Conservation (phyloP, 2,113 vertebrate genomes). For the Anguilla rostrata region DNA sequence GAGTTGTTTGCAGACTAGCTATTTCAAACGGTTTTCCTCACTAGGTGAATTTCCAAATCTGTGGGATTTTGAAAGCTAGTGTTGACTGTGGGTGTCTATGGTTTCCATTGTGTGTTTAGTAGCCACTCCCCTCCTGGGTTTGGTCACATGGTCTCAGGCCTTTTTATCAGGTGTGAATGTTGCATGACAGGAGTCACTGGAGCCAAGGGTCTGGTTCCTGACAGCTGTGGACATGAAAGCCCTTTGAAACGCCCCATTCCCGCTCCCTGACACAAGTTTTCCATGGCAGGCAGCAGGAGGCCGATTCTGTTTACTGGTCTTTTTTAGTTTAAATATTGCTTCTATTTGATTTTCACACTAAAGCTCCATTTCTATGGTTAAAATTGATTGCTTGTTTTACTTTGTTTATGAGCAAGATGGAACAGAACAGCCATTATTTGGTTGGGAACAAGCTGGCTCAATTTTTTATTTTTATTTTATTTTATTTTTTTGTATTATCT, state of each 20-base stretch:
- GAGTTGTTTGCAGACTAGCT: background rate
- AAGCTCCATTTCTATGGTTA: slow-evolving; percentile 5
- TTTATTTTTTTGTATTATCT: background rate
- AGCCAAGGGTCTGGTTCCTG: background rate
- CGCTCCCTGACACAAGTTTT: slow-evolving; percentile 42
- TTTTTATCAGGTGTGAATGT: background rate
- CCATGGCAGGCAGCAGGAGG: slow-evolving; percentile 14
- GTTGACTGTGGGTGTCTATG: background rate
- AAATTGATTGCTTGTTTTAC: background rate
- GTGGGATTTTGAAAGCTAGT: background rate
- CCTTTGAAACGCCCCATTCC: slow-evolving; percentile 45
- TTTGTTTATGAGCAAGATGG: background rate
- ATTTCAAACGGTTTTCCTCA: background rate
- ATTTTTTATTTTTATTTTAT: background rate
- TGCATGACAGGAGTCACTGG: background rate
- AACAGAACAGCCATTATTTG: slow-evolving; percentile 19
- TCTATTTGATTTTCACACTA: slow-evolving; percentile 33
- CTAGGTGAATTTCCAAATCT: background rate
- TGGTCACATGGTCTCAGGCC: background rate
- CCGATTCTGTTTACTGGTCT: background rate
- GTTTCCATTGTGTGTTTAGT: background rate
- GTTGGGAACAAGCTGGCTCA: background rate
- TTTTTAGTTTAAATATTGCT: background rate
- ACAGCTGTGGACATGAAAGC: slow-evolving; percentile 5
- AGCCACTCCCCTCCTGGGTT: background rate